Percentiles rank a stretch among this genome's conserved stretches.
Evolutionary conservation across 2,888 invertebrate genomes (phyloP).

Genomic region (Leptinotarsa peninsularis): DNA sequence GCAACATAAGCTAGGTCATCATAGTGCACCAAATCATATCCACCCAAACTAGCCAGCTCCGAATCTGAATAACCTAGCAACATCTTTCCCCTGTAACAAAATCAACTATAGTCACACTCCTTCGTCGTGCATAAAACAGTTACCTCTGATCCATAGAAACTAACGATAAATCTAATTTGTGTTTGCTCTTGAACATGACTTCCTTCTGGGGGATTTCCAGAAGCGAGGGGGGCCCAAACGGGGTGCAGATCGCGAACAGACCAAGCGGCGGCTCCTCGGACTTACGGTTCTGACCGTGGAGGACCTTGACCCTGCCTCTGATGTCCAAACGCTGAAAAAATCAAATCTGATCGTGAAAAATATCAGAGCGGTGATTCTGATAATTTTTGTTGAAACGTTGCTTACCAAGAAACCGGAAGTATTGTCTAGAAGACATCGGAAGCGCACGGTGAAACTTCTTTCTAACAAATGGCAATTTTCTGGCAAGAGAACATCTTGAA

Average conservation of each 20-base stretch:
- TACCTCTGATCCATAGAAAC: constrained; percentile 97
- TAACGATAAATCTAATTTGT: constrained; percentile 95
- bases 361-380: no score
- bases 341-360: no score
- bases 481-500: constrained; percentile 89
- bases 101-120: background rate
- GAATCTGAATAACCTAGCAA: constrained; percentile 93
- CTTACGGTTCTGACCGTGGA: constrained; percentile 96
- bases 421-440: constrained; percentile 98
- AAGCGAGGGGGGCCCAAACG: constrained; percentile 97
- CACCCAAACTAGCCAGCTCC: constrained; percentile 92
- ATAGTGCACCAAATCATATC: constrained; percentile 97
- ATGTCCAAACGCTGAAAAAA: constrained; percentile 91
- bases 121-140: constrained; percentile 27
- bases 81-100: constrained; percentile 85
- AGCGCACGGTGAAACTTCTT: constrained; percentile 97
- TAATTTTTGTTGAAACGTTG: background rate
- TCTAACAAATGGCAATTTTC: constrained; percentile 92
- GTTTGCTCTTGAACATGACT: constrained; percentile 99
- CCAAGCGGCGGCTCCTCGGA: constrained; percentile 94
- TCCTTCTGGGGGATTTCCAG: constrained; percentile 98
- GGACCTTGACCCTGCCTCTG: constrained; percentile 93
- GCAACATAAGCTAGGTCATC: constrained; percentile 98
- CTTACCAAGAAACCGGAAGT: constrained; percentile 98
- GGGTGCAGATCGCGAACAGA: constrained; percentile 97